A percentile compares a stretch with the other conserved stretches of the same genome.
phyloP scores from a whole-genome alignment of 2,797 vertebrate species.

The Myotis myotis region DNA sequence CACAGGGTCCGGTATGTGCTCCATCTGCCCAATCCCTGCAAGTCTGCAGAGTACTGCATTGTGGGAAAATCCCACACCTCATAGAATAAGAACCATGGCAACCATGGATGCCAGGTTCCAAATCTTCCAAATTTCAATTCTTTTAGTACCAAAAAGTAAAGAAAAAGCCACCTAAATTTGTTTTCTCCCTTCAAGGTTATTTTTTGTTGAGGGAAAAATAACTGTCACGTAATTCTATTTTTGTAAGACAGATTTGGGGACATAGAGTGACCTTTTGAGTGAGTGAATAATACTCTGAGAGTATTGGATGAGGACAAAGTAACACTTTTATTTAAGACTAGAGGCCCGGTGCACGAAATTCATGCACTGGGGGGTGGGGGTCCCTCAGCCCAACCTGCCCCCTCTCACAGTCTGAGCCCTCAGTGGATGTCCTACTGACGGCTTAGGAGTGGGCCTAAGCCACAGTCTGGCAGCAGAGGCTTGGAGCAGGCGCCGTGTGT shows the following conservation, averaged over 20 bases:
- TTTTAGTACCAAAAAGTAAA: constrained; percentile 50
- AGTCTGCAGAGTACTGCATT: constrained; percentile 24
- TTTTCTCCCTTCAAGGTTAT: constrained; percentile 39
- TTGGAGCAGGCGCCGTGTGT: too few species aligned
- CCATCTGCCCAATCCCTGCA: not conserved
- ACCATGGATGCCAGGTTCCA: not conserved
- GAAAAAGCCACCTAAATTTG: constrained; percentile 35
- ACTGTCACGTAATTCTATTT: constrained; percentile 40
- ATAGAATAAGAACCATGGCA: constrained; percentile 51
- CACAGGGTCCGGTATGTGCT: not conserved
- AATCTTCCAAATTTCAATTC: not conserved
- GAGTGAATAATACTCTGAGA: not conserved
- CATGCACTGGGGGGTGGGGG: too few species aligned
- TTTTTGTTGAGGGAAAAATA: constrained; percentile 24
- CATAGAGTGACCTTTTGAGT: not conserved
- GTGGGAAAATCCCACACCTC: not conserved
- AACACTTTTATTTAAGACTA: not conserved
- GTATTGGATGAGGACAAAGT: not conserved
- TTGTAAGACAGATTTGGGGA: not conserved
- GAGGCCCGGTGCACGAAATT: too few species aligned
- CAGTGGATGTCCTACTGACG: too few species aligned
- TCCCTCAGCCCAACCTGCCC: too few species aligned
- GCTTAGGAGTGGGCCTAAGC: too few species aligned
- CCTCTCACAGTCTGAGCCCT: too few species aligned
- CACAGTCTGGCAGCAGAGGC: too few species aligned